phyloP scores from a whole-genome alignment of 2,113 vertebrate genomes.

The Pampusana beccarii region DNA sequence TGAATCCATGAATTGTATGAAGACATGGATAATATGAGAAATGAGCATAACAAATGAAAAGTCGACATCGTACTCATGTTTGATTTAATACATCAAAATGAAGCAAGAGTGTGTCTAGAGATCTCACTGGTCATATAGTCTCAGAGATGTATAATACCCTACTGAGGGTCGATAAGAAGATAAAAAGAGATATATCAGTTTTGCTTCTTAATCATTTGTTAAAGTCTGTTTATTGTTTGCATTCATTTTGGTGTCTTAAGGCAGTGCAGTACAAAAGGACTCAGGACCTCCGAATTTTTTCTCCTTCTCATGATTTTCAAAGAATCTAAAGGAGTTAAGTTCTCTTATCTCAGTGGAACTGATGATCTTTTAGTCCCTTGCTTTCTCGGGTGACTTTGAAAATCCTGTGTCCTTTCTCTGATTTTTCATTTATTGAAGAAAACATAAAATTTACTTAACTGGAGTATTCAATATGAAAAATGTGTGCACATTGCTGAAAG shows the following conservation, averaged over 20 bases:
- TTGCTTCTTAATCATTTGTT: background rate
- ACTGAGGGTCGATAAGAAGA: background rate
- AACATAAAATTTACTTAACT: slow-evolving; percentile 11
- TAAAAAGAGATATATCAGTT: background rate
- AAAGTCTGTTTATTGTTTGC: background rate
- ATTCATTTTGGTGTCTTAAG: background rate
- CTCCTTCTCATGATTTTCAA: background rate
- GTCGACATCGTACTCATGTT: slow-evolving; percentile 3
- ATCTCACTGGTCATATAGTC: slow-evolving; percentile 25
- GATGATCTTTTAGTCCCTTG: background rate
- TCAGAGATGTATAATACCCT: background rate
- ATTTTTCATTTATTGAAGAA: background rate
- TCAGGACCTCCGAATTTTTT: background rate
- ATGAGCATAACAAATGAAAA: slow-evolving; percentile 42
- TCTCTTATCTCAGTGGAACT: background rate
- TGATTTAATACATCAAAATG: slow-evolving; percentile 42
- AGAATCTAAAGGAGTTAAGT: background rate
- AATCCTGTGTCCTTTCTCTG: background rate
- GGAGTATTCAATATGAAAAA: slow-evolving; percentile 9
- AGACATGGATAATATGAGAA: slow-evolving; percentile 41
- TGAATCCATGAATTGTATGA: slow-evolving; percentile 30
- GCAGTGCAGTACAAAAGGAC: background rate
- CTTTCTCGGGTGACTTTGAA: background rate
- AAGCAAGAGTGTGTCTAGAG: slow-evolving; percentile 6
- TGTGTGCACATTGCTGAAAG: background rate